Evolutionary conservation across 2,888 invertebrate genomes (phyloP).

Genomic region (Myopa testacea): DNA sequence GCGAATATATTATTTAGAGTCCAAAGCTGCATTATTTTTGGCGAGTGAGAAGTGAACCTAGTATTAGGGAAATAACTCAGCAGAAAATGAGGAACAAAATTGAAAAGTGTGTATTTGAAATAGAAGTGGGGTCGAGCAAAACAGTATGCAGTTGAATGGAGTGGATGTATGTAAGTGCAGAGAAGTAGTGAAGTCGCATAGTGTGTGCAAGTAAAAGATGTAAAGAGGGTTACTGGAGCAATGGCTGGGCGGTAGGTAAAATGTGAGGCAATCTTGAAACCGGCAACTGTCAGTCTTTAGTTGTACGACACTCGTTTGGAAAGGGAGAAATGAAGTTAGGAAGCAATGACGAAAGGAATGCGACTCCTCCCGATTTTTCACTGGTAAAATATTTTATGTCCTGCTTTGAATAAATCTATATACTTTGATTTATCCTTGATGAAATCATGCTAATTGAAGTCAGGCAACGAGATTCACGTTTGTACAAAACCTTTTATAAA

Average conservation of each 20-base stretch:
- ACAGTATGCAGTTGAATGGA: not conserved
- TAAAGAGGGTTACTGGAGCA: slow-evolving; percentile 1
- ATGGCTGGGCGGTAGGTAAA: slow-evolving; percentile 15
- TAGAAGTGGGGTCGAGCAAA: slow-evolving; percentile 13
- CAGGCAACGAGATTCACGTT: not conserved
- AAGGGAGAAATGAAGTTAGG: slow-evolving; percentile 16
- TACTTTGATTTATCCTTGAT: slow-evolving; percentile 11
- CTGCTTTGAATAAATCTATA: slow-evolving; percentile 5
- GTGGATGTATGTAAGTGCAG: not conserved
- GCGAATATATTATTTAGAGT: no score
- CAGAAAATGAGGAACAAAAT: slow-evolving; percentile 62
- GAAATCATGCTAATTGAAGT: slow-evolving; percentile 13
- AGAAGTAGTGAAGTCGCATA: slow-evolving; percentile 47
- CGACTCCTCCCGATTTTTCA: slow-evolving; percentile 51
- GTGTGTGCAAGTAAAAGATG: slow-evolving; percentile 24
- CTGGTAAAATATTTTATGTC: slow-evolving; percentile 24
- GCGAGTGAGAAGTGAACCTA: slow-evolving; percentile 49
- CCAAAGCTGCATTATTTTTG: no score
- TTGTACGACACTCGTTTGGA: slow-evolving; percentile 21
- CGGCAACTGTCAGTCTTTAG: slow-evolving; percentile 38
- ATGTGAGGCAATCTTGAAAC: slow-evolving; percentile 34
- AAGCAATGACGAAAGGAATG: slow-evolving; percentile 50
- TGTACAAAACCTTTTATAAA: not conserved
- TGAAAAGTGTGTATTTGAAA: slow-evolving; percentile 34
- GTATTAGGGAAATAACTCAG: slow-evolving; percentile 67